These are phyloP conservation scores for Catamblyrhynchus diadema DNA, from an alignment of 2,797 vertebrate genomes.

Conservation along the genomic window DNA sequence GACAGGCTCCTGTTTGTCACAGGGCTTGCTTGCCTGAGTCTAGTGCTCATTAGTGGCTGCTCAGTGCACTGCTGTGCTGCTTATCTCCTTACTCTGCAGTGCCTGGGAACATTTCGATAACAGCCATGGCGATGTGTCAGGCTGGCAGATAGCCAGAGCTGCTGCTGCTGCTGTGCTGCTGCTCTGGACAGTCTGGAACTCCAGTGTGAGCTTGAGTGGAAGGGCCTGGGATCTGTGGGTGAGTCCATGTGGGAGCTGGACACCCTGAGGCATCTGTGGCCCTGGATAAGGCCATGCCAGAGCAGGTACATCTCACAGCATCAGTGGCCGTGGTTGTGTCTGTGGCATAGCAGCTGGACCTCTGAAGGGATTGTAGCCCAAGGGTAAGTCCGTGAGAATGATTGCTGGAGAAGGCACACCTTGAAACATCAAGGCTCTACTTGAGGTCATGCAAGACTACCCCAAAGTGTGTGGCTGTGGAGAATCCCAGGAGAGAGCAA, in stretches of 20 bases:
- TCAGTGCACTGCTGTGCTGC: background rate
- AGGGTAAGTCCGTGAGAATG: background rate
- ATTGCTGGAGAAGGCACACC: background rate
- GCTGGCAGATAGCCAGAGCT: background rate
- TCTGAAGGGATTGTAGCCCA: background rate
- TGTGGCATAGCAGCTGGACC: background rate
- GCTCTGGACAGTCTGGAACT: background rate
- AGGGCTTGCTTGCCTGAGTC: background rate
- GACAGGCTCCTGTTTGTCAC: background rate
- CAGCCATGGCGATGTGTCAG: background rate
- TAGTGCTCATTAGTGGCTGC: background rate
- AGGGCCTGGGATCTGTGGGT: background rate
- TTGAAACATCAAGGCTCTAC: background rate
- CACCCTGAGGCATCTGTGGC: background rate
- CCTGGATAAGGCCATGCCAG: background rate
- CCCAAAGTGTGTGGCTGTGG: background rate
- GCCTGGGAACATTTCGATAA: background rate
- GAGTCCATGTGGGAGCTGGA: background rate
- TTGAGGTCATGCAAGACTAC: background rate
- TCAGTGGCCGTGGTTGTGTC: background rate
- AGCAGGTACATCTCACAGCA: background rate
- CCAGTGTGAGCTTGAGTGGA: accelerated
- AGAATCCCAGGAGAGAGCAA: background rate
- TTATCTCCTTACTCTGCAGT: background rate
- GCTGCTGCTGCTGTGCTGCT: background rate